Evolutionary conservation across 2,888 invertebrate genomes (phyloP), one percentile per base, ranked within the genome.

Genomic region (Polyommatus iphigenia): DNA sequence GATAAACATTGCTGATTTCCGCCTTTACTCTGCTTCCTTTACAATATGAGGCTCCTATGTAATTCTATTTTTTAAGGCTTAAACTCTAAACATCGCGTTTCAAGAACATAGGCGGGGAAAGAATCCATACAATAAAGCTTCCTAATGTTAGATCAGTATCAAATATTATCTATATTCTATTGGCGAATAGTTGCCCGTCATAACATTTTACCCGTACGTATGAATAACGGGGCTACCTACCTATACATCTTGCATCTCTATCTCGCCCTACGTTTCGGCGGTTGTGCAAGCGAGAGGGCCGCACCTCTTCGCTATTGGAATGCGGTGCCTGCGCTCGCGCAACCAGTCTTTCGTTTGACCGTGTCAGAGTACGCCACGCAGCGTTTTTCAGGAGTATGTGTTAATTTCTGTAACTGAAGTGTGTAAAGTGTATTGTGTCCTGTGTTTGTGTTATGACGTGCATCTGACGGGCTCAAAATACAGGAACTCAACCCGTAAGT

Each of bases 371-470:
- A 67, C 85, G 88, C 83, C 85, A 87, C 85, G 87, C 84, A 82
- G 82, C 83, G 82, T 83, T 86, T 87, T 85, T 88, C 85, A 87
- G 86, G 87, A 89, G 91, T 90, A 92, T 94, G 93, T 89, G 92
- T 92, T 89, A 87, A 89, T 88, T 88, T 87, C 85, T 84, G 87
- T 87, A 89, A 85, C 85, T 83, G 84, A 83, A 87, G 92, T 92
- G 92, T 88, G 87, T 86, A 86, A 84, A 87, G 92, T 92, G 92
- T 85, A 84, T 85, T 85, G 92, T 90, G 90, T 83, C 83, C 80
- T 85, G 88, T 87, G 87, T 84, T 86, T 90, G 90, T 93, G 93
- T 90, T 91, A 94, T 94, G 93, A 91, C 89, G 91, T 89, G 90
- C 86, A 86, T 91, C 90, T 93, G 90, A 91, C 90, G 89, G 87